These are phyloP conservation scores for Heteronetta atricapilla DNA, from an alignment of 2,113 vertebrate species.

Conservation along the genomic window DNA sequence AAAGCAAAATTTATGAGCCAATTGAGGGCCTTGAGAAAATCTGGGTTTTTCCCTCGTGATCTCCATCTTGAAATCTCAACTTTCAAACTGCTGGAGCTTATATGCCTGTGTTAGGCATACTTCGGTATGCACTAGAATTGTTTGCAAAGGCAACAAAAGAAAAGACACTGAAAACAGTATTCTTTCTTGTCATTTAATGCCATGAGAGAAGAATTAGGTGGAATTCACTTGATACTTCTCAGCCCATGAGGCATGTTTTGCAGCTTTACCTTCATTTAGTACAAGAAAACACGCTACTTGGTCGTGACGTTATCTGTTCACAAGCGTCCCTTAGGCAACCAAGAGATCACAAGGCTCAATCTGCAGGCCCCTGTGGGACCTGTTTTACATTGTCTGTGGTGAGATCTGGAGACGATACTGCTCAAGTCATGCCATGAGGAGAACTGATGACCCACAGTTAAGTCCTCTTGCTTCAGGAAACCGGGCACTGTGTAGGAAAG, in stretches of 20 bases:
- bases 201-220: not conserved
- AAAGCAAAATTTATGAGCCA: slow-evolving; percentile 59
- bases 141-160: not conserved
- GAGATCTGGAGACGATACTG: not conserved
- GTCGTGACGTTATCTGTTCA: not conserved
- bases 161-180: not conserved
- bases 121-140: not conserved
- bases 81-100: slow-evolving; percentile 34
- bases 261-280: not conserved
- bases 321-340: not conserved
- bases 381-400: not conserved
- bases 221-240: not conserved
- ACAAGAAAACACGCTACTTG: not conserved
- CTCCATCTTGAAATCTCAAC: slow-evolving; percentile 22
- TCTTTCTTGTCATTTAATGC: not conserved
- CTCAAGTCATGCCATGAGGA: not conserved
- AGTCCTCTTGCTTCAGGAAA: not conserved
- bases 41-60: not conserved
- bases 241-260: not conserved
- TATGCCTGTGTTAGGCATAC: not conserved
- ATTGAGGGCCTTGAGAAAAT: slow-evolving; percentile 46
- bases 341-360: not conserved
- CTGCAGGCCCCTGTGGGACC: not conserved
- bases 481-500: not conserved
- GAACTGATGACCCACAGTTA: not conserved